Evolutionary conservation across 1,140 invertebrate species (phyloP).

Genomic region (Ceratina calcarata): DNA sequence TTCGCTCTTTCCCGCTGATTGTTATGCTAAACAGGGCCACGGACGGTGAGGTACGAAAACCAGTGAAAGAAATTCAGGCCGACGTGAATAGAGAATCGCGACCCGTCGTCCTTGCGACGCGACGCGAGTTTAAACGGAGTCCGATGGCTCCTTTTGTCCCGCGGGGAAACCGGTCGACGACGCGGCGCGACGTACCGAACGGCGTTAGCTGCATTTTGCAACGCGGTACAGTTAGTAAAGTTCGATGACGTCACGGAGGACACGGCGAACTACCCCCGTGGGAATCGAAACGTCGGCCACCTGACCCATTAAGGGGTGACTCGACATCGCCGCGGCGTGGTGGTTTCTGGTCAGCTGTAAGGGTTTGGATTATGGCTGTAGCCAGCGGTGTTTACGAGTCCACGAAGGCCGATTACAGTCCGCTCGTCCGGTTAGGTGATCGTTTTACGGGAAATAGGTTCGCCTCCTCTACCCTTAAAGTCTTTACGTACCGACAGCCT

Average conservation of each 20-base stretch:
- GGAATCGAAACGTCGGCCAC: slow-evolving; percentile 63
- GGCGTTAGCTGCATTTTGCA: slow-evolving; percentile 20
- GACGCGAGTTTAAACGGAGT: background rate
- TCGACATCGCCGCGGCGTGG: slow-evolving; percentile 34
- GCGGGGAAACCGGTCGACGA: background rate
- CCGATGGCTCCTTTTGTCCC: slow-evolving; percentile 19
- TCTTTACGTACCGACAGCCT: slow-evolving; percentile 34
- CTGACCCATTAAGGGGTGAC: slow-evolving; percentile 69
- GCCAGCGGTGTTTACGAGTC: slow-evolving; percentile 70
- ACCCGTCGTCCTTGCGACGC: background rate
- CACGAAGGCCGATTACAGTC: slow-evolving; percentile 71
- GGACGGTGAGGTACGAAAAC: slow-evolving; percentile 27
- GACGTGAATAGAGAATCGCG: slow-evolving; percentile 35
- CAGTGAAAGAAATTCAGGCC: slow-evolving; percentile 32
- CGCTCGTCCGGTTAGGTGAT: slow-evolving; percentile 47
- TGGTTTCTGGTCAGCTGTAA: slow-evolving; percentile 67
- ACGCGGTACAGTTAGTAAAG: slow-evolving; percentile 41
- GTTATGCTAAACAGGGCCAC: slow-evolving; percentile 71
- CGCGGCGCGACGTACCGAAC: background rate
- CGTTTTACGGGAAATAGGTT: slow-evolving; percentile 57
- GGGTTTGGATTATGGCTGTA: slow-evolving; percentile 67
- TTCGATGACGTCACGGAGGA: slow-evolving; percentile 60
- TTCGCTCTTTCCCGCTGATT: slow-evolving; percentile 63
- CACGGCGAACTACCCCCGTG: slow-evolving; percentile 58
- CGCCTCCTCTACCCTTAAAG: slow-evolving; percentile 16